These are phyloP conservation scores for Labroides dimidiatus DNA, from an alignment of 2,797 vertebrate genomes.

Conservation along the genomic window DNA sequence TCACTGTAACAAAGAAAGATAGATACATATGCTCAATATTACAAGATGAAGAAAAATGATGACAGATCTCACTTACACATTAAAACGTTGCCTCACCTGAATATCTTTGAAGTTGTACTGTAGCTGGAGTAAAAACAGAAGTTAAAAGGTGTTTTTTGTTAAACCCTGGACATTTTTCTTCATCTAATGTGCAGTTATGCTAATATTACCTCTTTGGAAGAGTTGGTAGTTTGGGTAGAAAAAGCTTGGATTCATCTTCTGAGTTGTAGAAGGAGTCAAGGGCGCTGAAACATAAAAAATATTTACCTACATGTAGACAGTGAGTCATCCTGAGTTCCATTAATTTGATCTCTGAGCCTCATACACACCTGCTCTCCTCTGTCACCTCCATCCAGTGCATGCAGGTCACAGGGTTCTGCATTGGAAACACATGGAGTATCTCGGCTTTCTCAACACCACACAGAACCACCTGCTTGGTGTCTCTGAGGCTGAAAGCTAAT, in stretches of 20 bases:
- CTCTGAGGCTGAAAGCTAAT: conserved; percentile 94
- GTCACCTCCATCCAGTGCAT: conserved; percentile 99
- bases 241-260: conserved; percentile 94
- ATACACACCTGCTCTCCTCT: conserved; percentile 90
- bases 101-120: conserved; percentile 96
- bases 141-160: conserved; percentile 23
- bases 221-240: conserved; percentile 93
- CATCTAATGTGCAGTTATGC: background rate
- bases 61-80: background rate
- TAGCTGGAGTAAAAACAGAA: conserved; percentile 83
- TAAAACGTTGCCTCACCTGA: conserved; percentile 86
- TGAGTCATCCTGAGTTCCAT: fast-evolving
- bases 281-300: conserved; percentile 79
- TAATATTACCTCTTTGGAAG: conserved; percentile 93
- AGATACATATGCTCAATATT: background rate
- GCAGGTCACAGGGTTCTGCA: conserved; percentile 89
- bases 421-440: conserved; percentile 92
- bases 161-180: background rate
- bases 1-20: conserved; percentile 86
- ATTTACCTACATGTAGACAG: background rate
- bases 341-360: background rate
- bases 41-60: background rate
- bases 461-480: conserved; percentile 93
- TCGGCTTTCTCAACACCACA: conserved; percentile 98
- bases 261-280: conserved; percentile 93